Conservation (phyloP, 2,113 vertebrate species). For the Prionailurus bengalensis region DNA sequence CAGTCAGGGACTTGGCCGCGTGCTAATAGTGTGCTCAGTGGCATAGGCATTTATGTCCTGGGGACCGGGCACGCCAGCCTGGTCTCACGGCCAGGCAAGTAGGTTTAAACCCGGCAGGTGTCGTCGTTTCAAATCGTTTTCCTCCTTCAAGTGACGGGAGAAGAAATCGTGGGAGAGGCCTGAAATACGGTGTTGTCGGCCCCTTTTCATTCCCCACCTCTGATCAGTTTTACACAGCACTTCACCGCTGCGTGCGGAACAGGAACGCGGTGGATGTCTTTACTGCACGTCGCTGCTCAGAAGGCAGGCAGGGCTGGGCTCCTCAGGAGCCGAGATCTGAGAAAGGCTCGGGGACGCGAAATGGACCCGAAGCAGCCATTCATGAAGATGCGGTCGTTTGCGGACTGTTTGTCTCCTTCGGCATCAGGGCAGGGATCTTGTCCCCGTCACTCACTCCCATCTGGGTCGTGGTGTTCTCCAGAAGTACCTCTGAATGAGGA, state of each 20-base stretch:
- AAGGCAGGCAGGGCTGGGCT: not conserved
- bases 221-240: constrained; percentile 42
- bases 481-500: rapidly evolving
- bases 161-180: constrained; percentile 65
- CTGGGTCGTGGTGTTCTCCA: rapidly evolving
- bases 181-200: constrained; percentile 10
- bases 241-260: not conserved
- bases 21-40: not conserved
- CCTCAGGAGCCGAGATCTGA: not conserved
- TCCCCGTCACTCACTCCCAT: not conserved
- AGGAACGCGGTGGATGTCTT: not conserved
- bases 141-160: constrained; percentile 67
- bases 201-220: constrained; percentile 62
- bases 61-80: constrained; percentile 64
- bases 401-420: not conserved
- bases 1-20: not conserved
- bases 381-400: rapidly evolving
- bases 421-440: not conserved
- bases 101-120: constrained; percentile 78
- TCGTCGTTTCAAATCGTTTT: constrained; percentile 78
- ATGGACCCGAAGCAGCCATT: rapidly evolving
- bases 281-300: rapidly evolving
- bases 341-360: rapidly evolving
- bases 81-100: not conserved
- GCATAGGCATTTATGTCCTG: constrained; percentile 37